A percentile compares a stretch with the other conserved stretches of the same genome.
These are phyloP conservation scores for Petromus typicus DNA, from an alignment of 2,113 vertebrate species.

Conservation along the genomic window DNA sequence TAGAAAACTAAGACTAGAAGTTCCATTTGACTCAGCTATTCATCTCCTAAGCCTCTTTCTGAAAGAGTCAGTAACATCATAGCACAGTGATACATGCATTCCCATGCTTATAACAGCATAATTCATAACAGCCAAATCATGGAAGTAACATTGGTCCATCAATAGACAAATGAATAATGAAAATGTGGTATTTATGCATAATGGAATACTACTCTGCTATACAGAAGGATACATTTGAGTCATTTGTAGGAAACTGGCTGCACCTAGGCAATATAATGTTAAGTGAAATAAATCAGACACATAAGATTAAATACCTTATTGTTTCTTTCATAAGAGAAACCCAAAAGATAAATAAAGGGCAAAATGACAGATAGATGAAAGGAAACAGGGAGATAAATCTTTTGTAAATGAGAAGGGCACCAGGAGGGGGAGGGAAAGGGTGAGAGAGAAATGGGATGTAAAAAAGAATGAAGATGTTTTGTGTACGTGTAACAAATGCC, in stretches of 20 bases:
- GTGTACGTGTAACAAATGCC: background rate
- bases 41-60: background rate
- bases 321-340: background rate
- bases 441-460: background rate
- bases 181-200: background rate
- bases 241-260: background rate
- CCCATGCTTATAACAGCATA: background rate
- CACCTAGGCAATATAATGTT: background rate
- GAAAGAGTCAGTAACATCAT: background rate
- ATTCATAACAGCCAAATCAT: background rate
- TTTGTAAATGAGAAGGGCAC: background rate
- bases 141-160: background rate
- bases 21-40: background rate
- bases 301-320: background rate
- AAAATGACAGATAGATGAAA: background rate
- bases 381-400: background rate
- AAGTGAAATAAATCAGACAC: background rate
- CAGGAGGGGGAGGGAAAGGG: background rate
- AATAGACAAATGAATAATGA: background rate
- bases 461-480: background rate
- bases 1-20: background rate
- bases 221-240: background rate
- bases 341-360: background rate
- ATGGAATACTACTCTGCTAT: background rate
- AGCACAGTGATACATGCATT: background rate